A percentile compares a stretch with the other conserved stretches of the same genome.
Evolutionary conservation across 2,113 vertebrate species (phyloP).

Genomic region (Paraplagusia blochii): DNA sequence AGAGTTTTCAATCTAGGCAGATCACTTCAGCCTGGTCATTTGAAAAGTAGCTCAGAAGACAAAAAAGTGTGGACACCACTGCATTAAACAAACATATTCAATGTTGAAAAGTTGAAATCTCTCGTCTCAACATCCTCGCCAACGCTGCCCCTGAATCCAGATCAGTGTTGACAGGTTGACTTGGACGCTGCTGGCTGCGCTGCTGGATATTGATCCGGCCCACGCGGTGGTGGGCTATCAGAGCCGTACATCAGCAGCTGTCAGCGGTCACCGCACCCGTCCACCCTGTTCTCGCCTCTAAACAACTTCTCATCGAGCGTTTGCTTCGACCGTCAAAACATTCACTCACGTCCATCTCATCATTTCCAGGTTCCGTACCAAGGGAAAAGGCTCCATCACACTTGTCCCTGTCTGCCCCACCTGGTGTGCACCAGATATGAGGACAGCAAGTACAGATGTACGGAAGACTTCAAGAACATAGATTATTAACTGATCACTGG

Average conservation of each 20-base stretch:
- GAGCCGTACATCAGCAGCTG: slow-evolving; percentile 50
- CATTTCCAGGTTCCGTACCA: slow-evolving; percentile 80
- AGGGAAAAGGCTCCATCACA: slow-evolving; percentile 83
- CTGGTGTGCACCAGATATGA: slow-evolving; percentile 76
- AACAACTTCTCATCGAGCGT: slow-evolving; percentile 14
- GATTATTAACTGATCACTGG: slow-evolving; percentile 69
- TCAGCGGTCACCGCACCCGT: slow-evolving; percentile 33
- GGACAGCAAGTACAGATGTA: slow-evolving; percentile 82
- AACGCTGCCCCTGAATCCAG: slow-evolving; percentile 23
- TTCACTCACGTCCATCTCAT: background rate
- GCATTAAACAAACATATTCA: too few species aligned
- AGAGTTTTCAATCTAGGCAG: too few species aligned
- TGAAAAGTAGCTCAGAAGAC: too few species aligned
- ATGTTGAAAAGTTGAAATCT: too few species aligned
- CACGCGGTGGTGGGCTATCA: slow-evolving; percentile 29
- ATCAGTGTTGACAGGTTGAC: slow-evolving; percentile 37
- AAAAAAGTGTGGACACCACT: too few species aligned
- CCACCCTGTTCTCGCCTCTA: slow-evolving; percentile 17
- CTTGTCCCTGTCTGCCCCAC: slow-evolving; percentile 84
- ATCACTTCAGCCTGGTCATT: too few species aligned
- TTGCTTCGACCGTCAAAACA: slow-evolving; percentile 40
- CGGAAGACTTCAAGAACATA: slow-evolving; percentile 80
- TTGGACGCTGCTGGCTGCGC: slow-evolving; percentile 62
- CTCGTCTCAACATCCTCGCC: background rate
- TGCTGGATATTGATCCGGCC: slow-evolving; percentile 59